Conservation (phyloP, 2,113 vertebrate genomes). For the Hippocampus guttulatus region DNA sequence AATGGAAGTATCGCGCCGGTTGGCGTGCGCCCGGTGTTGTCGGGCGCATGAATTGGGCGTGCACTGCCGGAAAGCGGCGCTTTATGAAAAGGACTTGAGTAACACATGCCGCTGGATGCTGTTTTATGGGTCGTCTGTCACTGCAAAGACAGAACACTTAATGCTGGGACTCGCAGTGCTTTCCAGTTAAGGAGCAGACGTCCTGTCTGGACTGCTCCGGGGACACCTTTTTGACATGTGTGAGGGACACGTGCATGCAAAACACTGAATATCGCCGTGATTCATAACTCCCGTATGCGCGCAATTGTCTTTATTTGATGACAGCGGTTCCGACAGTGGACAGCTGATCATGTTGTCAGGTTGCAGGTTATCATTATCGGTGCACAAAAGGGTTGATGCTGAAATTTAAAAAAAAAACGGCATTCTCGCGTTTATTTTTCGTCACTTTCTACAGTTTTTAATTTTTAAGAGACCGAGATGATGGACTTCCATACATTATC, state of each 20-base stretch:
- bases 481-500: too few species aligned
- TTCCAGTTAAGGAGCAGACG: constrained; percentile 37
- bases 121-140: constrained; percentile 39
- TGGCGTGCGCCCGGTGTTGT: constrained; percentile 16
- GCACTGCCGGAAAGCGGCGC: constrained; percentile 19
- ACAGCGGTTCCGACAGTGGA: too few species aligned
- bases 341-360: too few species aligned
- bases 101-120: constrained; percentile 24
- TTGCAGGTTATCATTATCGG: too few species aligned
- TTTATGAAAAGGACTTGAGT: constrained; percentile 31
- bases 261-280: neutral
- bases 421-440: too few species aligned
- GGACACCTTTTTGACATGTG: neutral
- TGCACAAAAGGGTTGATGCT: too few species aligned
- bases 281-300: neutral
- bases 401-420: too few species aligned
- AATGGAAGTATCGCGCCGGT: constrained; percentile 21
- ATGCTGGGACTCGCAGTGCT: constrained; percentile 32
- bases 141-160: constrained; percentile 35
- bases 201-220: constrained; percentile 22
- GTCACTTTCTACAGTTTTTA: too few species aligned
- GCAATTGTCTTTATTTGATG: neutral
- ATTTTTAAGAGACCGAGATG: too few species aligned
- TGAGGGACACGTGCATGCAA: neutral
- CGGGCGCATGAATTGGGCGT: constrained; percentile 12